Conservation (phyloP, 2,797 vertebrate species). For the Perdix hodgsoniae region DNA sequence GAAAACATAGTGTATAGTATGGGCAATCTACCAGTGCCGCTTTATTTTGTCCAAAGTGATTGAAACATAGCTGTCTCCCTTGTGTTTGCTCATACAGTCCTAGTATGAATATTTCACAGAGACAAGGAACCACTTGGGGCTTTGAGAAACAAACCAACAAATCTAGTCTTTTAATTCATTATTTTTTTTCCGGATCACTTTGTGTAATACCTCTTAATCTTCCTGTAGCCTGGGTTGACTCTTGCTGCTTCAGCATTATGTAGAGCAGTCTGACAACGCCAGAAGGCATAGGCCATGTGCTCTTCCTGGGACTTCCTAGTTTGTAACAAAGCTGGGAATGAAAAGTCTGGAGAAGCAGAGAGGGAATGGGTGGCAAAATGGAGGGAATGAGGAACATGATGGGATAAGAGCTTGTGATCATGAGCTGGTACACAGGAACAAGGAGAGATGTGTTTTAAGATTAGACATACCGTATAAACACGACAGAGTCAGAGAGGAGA, state of each 20-base stretch:
- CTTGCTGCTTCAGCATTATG: constrained; percentile 6
- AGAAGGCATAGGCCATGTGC: not conserved
- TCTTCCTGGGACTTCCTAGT: not conserved
- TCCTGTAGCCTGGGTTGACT: not conserved
- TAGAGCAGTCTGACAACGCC: not conserved
- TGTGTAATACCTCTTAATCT: constrained; percentile 12
- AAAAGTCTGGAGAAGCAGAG: constrained; percentile 3
- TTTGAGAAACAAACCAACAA: constrained; percentile 20
- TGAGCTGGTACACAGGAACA: not conserved
- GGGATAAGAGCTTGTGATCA: not conserved
- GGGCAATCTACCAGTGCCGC: not conserved
- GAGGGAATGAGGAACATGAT: not conserved
- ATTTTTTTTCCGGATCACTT: not conserved
- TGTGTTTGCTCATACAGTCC: not conserved
- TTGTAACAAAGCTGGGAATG: not conserved
- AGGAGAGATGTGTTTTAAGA: not conserved
- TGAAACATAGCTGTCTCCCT: constrained; percentile 27
- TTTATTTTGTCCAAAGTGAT: constrained; percentile 57
- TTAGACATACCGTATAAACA: not conserved
- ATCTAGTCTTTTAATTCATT: not conserved
- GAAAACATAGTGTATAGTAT: constrained; percentile 37
- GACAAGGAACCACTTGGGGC: not conserved
- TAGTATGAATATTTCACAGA: not conserved
- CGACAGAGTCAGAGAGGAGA: not conserved
- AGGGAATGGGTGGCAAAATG: not conserved